phyloP scores from a whole-genome alignment of 2,888 invertebrate genomes.

The Pecten maximus region DNA sequence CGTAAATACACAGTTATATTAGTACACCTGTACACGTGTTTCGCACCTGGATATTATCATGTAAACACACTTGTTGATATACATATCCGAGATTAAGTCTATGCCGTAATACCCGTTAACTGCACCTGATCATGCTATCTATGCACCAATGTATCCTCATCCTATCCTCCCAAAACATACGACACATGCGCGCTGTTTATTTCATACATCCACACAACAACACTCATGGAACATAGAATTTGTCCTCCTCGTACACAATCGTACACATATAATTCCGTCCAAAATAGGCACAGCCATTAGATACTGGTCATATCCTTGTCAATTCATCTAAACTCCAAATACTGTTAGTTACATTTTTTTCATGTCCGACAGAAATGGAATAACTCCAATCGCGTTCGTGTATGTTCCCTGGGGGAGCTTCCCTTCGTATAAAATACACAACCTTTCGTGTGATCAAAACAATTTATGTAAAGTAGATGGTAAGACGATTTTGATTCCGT shows the following conservation, averaged over 20 bases:
- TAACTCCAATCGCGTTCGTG: not conserved
- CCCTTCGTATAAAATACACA: not conserved
- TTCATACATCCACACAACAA: not conserved
- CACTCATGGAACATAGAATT: not conserved
- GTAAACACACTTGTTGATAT: not conserved
- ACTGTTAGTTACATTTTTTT: not conserved
- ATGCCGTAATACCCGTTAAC: not conserved
- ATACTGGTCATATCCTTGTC: not conserved
- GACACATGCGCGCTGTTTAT: not conserved
- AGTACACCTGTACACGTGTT: not conserved
- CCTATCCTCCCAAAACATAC: not conserved
- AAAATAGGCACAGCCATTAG: not conserved
- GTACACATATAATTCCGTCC: not conserved
- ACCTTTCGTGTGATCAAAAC: not conserved
- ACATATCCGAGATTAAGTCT: not conserved
- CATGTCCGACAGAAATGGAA: not conserved
- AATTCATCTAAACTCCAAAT: not conserved
- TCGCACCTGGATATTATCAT: not conserved
- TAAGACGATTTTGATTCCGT: constrained; percentile 5
- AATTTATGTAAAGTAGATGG: constrained; percentile 17
- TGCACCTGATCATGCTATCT: not conserved
- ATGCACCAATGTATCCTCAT: not conserved
- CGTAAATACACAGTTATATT: not conserved
- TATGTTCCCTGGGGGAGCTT: not conserved
- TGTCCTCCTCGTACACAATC: not conserved